phyloP scores from a whole-genome alignment of 2,888 invertebrate species.

The Prenolepis imparis region DNA sequence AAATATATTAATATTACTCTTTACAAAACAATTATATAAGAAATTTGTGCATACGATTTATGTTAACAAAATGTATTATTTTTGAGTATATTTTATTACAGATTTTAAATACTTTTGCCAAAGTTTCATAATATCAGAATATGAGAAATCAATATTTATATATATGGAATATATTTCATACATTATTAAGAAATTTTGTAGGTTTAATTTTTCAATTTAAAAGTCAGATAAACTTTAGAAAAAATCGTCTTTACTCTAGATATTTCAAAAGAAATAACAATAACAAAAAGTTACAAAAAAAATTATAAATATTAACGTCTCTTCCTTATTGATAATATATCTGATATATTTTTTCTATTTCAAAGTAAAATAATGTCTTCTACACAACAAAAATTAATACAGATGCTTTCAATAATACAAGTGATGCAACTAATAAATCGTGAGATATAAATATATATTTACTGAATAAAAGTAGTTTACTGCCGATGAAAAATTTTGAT shows the following conservation, averaged over 20 bases:
- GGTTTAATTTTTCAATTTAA: conserved; percentile 17
- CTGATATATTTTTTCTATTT: conserved; percentile 31
- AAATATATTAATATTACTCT: conserved; percentile 58
- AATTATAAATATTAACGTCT: background rate
- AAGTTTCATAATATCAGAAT: conserved; percentile 31
- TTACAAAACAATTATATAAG: conserved; percentile 54
- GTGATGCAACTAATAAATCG: conserved; percentile 13
- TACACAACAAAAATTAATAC: conserved; percentile 2
- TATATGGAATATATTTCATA: conserved; percentile 24
- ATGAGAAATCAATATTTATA: conserved; percentile 47
- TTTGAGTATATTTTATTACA: background rate
- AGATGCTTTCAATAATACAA: conserved; percentile 24
- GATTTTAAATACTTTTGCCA: conserved; percentile 42
- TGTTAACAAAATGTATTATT: conserved; percentile 44
- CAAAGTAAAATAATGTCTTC: background rate
- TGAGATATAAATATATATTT: conserved; percentile 19
- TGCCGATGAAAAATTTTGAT: conserved; percentile 23
- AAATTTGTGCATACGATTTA: conserved; percentile 57
- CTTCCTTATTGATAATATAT: background rate
- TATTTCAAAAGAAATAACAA: background rate
- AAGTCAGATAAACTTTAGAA: background rate
- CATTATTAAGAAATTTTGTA: conserved; percentile 9
- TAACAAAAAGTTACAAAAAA: conserved; percentile 7
- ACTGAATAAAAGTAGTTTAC: conserved; percentile 20
- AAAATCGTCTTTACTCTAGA: background rate